A percentile compares a stretch with the other conserved stretches of the same genome.
phyloP scores from a whole-genome alignment of 2,888 invertebrate genomes.

The Xiphydria camelus region DNA sequence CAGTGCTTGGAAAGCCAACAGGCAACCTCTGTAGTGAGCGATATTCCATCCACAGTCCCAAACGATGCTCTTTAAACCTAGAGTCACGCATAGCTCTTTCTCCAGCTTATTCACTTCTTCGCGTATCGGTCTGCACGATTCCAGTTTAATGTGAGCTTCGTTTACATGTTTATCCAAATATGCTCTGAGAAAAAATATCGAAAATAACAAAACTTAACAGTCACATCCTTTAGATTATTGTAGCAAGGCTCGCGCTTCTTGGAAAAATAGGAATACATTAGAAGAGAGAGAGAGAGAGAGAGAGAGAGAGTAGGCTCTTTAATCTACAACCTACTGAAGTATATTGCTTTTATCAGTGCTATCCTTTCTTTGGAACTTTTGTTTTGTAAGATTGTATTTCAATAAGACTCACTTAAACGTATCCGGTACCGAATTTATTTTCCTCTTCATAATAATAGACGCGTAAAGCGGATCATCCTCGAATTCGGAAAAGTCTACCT shows the following conservation, averaged over 20 bases:
- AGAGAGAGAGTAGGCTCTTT: no score
- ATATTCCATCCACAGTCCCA: slow-evolving; percentile 90
- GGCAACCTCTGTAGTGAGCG: slow-evolving; percentile 86
- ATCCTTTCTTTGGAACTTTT: no score
- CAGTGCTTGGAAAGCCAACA: slow-evolving; percentile 79
- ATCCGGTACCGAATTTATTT: slow-evolving; percentile 55
- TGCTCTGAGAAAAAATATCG: slow-evolving; percentile 58
- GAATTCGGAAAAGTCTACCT: slow-evolving; percentile 47
- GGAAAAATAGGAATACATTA: no score
- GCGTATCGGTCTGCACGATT: slow-evolving; percentile 68
- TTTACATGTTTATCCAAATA: slow-evolving; percentile 77
- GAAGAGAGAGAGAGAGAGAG: no score
- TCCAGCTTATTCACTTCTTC: slow-evolving; percentile 75
- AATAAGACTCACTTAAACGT: slow-evolving; percentile 47
- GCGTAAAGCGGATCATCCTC: slow-evolving; percentile 63
- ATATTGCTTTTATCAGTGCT: no score
- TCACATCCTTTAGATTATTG: neutral
- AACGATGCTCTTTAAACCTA: slow-evolving; percentile 65
- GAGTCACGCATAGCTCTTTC: slow-evolving; percentile 62
- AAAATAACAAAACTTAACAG: slow-evolving; percentile 20
- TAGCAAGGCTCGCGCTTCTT: no score
- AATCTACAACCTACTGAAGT: no score
- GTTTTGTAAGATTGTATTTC: neutral
- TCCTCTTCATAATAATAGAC: slow-evolving; percentile 59
- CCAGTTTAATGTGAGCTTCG: slow-evolving; percentile 69